Evolutionary conservation across 2,888 invertebrate species (phyloP).

Genomic region (Eilema griseolum): DNA sequence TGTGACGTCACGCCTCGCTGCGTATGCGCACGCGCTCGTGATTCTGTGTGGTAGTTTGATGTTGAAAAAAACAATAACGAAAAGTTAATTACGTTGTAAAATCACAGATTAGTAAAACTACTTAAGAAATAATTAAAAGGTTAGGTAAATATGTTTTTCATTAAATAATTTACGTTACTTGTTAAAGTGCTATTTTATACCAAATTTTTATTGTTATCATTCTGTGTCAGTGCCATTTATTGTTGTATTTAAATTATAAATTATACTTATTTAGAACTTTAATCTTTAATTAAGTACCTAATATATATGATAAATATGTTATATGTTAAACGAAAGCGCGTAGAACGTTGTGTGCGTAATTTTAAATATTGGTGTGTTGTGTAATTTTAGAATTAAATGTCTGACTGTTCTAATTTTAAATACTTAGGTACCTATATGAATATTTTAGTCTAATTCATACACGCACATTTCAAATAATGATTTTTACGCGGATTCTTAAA

Average conservation of each 20-base stretch:
- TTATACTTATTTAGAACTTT: slow-evolving; percentile 7
- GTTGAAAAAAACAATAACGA: neutral
- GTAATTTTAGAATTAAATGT: slow-evolving; percentile 1
- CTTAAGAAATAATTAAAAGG: neutral
- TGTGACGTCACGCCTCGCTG: slow-evolving; percentile 46
- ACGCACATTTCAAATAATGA: neutral
- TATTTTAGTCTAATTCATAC: neutral
- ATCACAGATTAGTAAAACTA: neutral
- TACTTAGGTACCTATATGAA: neutral
- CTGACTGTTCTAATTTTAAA: slow-evolving; percentile 10
- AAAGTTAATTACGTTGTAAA: neutral
- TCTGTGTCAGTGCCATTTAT: slow-evolving; percentile 53
- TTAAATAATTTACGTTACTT: slow-evolving; percentile 13
- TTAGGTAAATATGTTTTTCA: neutral
- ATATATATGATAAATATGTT: neutral
- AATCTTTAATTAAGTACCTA: neutral
- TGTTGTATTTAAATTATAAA: slow-evolving; percentile 28
- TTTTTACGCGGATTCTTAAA: neutral
- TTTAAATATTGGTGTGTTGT: neutral
- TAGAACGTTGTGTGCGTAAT: slow-evolving; percentile 8
- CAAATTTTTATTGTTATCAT: slow-evolving; percentile 42
- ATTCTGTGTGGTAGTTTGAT: neutral
- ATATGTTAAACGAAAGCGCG: neutral
- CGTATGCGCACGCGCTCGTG: slow-evolving; percentile 15
- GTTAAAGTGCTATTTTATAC: slow-evolving; percentile 35